A percentile compares a stretch with the other conserved stretches of the same genome.
Evolutionary conservation across 2,888 invertebrate genomes (phyloP).

Genomic region (Seira musarum): DNA sequence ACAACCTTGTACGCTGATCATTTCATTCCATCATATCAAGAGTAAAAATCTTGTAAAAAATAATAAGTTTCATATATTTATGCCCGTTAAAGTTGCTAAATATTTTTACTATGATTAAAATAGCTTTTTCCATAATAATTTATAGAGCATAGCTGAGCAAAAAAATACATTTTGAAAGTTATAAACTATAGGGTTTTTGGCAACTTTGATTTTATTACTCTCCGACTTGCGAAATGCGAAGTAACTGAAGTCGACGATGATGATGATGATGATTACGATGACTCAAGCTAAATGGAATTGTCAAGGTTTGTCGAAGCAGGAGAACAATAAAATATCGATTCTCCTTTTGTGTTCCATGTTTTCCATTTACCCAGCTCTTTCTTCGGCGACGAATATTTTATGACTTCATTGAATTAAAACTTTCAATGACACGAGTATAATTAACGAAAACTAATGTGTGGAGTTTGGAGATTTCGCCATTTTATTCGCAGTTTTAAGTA

Average conservation of each 20-base stretch:
- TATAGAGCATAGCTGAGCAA: neutral
- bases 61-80: no score
- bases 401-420: constrained; percentile 2
- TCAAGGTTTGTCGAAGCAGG: constrained; percentile 7
- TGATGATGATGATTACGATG: constrained; percentile 11
- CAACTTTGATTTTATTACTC: constrained; percentile 3
- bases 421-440: constrained; percentile 13
- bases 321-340: constrained; percentile 15
- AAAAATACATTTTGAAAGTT: neutral
- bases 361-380: constrained; percentile 12
- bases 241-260: neutral
- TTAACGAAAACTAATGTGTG: neutral
- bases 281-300: constrained; percentile 14
- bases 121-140: neutral
- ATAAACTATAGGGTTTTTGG: constrained; percentile 2
- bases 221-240: constrained; percentile 1
- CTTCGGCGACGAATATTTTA: constrained; percentile 11
- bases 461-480: neutral
- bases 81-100: neutral
- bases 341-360: constrained; percentile 19
- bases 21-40: no score
- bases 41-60: no score
- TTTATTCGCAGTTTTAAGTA: neutral
- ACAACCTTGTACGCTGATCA: neutral
- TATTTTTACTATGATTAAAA: neutral